These are phyloP conservation scores for Luehdorfia chinensis DNA, from an alignment of 1,140 invertebrate species.

Conservation along the genomic window DNA sequence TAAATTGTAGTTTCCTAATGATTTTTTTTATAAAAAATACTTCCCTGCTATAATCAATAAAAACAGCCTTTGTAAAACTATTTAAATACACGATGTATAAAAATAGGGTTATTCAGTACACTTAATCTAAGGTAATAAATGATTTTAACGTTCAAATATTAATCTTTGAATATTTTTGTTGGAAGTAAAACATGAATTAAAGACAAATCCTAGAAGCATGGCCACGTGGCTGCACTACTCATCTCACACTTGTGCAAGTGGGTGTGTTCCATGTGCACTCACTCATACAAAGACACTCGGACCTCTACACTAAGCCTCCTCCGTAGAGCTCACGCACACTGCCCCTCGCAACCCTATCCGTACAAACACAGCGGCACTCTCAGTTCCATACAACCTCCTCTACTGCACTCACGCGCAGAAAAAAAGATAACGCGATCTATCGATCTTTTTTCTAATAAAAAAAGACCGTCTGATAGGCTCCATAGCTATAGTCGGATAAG, in stretches of 20 bases:
- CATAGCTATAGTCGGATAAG: conserved; percentile 60
- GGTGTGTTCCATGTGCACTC: conserved; percentile 63
- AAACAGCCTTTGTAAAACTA: too few species aligned
- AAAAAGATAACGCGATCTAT: conserved; percentile 74
- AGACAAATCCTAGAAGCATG: conserved; percentile 22
- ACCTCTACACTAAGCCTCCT: conserved; percentile 51
- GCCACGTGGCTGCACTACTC: conserved; percentile 39
- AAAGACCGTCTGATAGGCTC: conserved; percentile 52
- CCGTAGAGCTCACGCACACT: conserved; percentile 53
- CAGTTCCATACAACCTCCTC: conserved; percentile 72
- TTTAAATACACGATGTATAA: too few species aligned
- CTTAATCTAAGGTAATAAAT: too few species aligned
- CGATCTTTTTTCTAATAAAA: conserved; percentile 70
- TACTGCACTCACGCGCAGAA: conserved; percentile 75
- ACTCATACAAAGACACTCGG: conserved; percentile 50
- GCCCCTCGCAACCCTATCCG: conserved; percentile 35
- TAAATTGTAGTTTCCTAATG: too few species aligned
- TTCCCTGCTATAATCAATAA: too few species aligned
- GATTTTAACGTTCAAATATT: too few species aligned
- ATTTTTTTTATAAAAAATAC: too few species aligned
- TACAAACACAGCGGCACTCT: conserved; percentile 70
- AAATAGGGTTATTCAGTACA: too few species aligned
- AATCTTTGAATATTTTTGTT: too few species aligned
- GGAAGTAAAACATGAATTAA: too few species aligned
- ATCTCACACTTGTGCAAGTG: conserved; percentile 53